Evolutionary conservation across 2,797 vertebrate species (phyloP).

Genomic region (Myotis myotis): DNA sequence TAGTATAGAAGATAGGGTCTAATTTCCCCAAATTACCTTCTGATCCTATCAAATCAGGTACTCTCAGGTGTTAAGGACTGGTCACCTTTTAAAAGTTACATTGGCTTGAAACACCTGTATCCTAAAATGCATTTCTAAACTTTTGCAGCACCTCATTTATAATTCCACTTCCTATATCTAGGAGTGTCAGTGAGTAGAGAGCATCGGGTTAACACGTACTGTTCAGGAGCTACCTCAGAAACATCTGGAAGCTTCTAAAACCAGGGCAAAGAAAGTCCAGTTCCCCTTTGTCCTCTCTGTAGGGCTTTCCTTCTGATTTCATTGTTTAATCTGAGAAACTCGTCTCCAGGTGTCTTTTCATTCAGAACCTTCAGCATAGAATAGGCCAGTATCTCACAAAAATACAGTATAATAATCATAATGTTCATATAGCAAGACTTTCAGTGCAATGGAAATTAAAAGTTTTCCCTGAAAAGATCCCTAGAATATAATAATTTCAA

Average conservation of each 20-base stretch:
- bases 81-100: neutral
- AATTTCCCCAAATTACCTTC: neutral
- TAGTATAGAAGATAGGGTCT: neutral
- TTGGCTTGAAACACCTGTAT: neutral
- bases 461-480: neutral
- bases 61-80: neutral
- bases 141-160: neutral
- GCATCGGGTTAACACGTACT: neutral
- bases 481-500: neutral
- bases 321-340: neutral
- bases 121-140: fast-evolving
- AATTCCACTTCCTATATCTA: neutral
- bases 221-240: neutral
- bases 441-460: neutral
- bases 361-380: neutral
- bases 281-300: neutral
- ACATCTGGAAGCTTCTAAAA: neutral
- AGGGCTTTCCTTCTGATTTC: neutral
- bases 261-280: neutral
- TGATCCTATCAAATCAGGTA: neutral
- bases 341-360: neutral
- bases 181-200: neutral
- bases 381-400: neutral
- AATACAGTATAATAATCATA: neutral
- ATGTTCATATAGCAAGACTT: neutral